A percentile compares a stretch with the other conserved stretches of the same genome.
Conservation (phyloP, 2,797 vertebrate genomes). For the Ciconia nigra region DNA sequence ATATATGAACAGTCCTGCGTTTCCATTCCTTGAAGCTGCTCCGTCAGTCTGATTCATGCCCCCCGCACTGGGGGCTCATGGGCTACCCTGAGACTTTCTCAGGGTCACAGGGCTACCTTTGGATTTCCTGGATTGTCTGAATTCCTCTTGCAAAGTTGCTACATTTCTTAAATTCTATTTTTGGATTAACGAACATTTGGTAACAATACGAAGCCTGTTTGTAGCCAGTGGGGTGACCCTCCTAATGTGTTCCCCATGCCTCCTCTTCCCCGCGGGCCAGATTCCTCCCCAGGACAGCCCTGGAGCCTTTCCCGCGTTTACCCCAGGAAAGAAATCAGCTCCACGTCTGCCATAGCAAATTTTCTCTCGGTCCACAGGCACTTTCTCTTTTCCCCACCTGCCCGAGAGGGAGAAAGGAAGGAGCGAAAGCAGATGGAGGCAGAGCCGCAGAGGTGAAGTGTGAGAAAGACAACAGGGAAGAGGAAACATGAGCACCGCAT, state of each 20-base stretch:
- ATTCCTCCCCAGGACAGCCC: background rate
- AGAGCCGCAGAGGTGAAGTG: background rate
- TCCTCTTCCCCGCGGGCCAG: background rate
- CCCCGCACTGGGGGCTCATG: rapidly evolving
- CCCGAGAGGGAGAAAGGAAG: background rate
- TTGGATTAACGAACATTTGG: slow-evolving; percentile 19
- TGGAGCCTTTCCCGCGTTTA: background rate
- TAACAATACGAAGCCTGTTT: slow-evolving; percentile 8
- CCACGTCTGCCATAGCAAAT: background rate
- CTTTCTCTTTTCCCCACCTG: slow-evolving; percentile 17
- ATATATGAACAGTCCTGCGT: background rate
- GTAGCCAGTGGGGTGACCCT: slow-evolving; percentile 12
- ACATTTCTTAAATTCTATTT: slow-evolving; percentile 51
- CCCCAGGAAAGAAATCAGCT: background rate
- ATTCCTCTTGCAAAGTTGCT: slow-evolving; percentile 36
- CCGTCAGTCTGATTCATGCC: background rate
- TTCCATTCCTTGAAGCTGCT: background rate
- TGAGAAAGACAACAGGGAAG: background rate
- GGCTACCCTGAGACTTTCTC: slow-evolving; percentile 14
- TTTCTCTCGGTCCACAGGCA: background rate
- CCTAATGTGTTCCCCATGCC: slow-evolving; percentile 25
- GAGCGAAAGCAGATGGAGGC: background rate
- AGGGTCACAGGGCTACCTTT: slow-evolving; percentile 21
- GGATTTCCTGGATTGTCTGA: slow-evolving; percentile 56
- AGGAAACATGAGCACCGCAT: background rate